Percentiles rank a stretch among this genome's conserved stretches.
These are phyloP conservation scores for Platysteira castanea DNA, from an alignment of 2,113 vertebrate genomes.

Conservation along the genomic window DNA sequence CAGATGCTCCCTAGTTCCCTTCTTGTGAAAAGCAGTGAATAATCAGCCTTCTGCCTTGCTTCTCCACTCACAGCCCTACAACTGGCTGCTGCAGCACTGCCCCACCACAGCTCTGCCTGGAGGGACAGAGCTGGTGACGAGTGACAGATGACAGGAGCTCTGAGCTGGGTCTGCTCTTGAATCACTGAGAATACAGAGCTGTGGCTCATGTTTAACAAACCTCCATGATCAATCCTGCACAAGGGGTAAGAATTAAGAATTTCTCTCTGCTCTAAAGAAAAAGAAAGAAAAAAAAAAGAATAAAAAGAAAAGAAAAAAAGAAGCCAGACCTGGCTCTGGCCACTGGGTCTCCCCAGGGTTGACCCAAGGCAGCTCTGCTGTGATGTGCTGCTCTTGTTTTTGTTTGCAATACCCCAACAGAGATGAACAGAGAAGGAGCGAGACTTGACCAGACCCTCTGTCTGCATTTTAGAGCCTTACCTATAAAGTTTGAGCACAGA, in stretches of 20 bases:
- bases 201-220: background rate
- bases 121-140: background rate
- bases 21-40: background rate
- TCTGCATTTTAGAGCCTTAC: background rate
- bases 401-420: background rate
- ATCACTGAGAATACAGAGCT: background rate
- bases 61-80: background rate
- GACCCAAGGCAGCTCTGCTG: background rate
- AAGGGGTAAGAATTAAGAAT: background rate
- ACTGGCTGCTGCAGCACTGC: background rate
- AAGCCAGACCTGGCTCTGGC: background rate
- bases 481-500: background rate
- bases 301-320: accelerated
- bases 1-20: background rate
- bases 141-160: background rate
- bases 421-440: background rate
- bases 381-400: accelerated
- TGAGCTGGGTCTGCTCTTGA: background rate
- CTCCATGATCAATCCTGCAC: background rate
- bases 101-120: background rate
- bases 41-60: background rate
- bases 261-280: background rate
- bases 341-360: background rate
- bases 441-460: background rate
- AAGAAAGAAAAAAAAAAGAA: too few species aligned